Percentiles rank a stretch among this genome's conserved stretches.
Evolutionary conservation across 2,113 vertebrate species (phyloP).

Genomic region (Bungarus multicinctus): DNA sequence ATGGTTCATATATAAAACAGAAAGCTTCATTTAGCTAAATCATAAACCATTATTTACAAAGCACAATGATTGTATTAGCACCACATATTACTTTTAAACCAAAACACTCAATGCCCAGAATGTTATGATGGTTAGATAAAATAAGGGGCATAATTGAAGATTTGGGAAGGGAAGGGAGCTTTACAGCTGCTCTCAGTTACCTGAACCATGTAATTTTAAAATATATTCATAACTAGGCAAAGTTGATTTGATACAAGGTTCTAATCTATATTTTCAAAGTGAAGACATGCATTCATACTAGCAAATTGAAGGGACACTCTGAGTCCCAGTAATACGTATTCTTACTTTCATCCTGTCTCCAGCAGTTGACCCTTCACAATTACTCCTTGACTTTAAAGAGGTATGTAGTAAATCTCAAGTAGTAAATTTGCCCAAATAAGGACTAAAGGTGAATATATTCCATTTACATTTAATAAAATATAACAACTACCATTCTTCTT

Average conservation of each 20-base stretch:
- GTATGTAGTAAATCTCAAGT: neutral
- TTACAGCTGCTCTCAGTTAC: neutral
- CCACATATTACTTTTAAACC: no score
- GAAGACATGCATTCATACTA: neutral
- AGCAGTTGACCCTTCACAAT: neutral
- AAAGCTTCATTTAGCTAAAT: neutral
- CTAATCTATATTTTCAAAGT: neutral
- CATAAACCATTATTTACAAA: neutral
- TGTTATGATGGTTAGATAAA: neutral
- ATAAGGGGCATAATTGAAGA: neutral
- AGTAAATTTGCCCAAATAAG: neutral
- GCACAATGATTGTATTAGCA: no score
- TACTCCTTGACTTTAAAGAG: neutral
- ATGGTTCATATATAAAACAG: neutral
- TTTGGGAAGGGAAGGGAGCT: neutral
- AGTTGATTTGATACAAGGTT: neutral
- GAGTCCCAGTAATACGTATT: neutral
- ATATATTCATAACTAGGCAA: neutral
- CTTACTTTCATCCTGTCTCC: neutral
- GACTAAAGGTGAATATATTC: neutral
- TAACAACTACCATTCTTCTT: neutral
- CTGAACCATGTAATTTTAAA: neutral
- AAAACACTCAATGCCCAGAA: no score
- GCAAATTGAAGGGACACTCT: neutral
- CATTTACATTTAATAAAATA: neutral